These are phyloP conservation scores for Babylonia areolata DNA, from an alignment of 1,140 invertebrate genomes.

Conservation along the genomic window DNA sequence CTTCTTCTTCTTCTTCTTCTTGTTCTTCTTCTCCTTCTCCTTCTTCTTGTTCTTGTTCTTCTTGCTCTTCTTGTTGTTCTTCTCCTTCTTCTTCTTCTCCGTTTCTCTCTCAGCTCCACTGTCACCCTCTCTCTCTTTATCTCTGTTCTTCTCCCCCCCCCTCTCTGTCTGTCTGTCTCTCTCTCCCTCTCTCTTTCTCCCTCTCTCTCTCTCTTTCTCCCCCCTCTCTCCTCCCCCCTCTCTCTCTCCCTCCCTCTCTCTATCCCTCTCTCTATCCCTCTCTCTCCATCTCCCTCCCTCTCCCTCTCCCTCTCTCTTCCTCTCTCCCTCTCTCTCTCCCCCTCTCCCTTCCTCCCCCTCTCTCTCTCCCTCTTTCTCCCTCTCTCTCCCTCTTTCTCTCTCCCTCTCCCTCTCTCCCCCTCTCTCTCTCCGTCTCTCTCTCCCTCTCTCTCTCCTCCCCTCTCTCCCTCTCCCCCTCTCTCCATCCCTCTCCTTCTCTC, in stretches of 20 bases:
- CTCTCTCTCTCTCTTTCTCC: neutral
- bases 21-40: neutral
- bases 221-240: neutral
- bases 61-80: too few relatives aligned
- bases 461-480: too few relatives aligned
- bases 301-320: neutral
- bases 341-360: too few relatives aligned
- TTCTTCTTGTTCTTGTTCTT: neutral
- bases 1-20: neutral
- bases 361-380: too few relatives aligned
- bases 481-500: too few relatives aligned
- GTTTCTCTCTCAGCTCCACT: neutral
- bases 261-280: neutral
- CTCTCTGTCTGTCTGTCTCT: neutral
- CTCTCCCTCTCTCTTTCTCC: neutral
- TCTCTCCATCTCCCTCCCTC: neutral
- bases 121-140: neutral
- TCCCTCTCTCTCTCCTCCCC: too few relatives aligned
- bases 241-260: neutral
- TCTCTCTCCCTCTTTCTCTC: too few relatives aligned
- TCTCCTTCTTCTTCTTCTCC: neutral
- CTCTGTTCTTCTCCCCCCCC: too few relatives aligned
- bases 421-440: too few relatives aligned
- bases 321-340: too few relatives aligned
- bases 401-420: too few relatives aligned